Base-by-base conservation (phyloP, 2,113 vertebrate genomes). In the Nothocercus nigrocapillus region DNA sequence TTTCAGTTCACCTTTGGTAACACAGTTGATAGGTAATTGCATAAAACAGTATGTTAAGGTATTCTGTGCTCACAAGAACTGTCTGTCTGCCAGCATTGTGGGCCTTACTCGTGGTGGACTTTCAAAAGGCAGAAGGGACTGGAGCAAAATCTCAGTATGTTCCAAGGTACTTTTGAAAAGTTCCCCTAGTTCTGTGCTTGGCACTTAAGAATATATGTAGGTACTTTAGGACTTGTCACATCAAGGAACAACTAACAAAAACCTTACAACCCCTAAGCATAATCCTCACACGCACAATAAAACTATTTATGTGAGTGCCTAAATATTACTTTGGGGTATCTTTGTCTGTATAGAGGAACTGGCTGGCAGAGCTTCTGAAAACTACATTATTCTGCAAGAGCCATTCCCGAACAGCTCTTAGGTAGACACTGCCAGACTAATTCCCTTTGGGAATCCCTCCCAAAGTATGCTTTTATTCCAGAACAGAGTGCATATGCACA, bases 381-480 rank as follows among this genome's bases (percentile, higher is more conserved):
- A 85, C 40, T 1, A 3, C n/a, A 68, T 94, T 96, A 69, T 95
- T 94, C 85, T 0, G 0, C 87, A 76, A 94, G 91, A 94, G 40
- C 63, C 82, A 36, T 79, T 94, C 87, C 82, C 92, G 81, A 89
- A 54, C 63, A 85, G 81, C 87, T 87, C 80, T 95, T 84, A 82
- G 69, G 42, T 83, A 88, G 76, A 53, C 40, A 79, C 68, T 27
- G 44, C 59, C 84, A 38, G 20, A 49, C 45, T 64, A 69, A 90
- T 92, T 69, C 86, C 0, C n/a, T n/a, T n/a, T n/a, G n/a, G n/a
- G 0, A 90, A 85, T 93, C 74, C 77, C 83, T 69, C 62, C 58
- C 38, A 44, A 92, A 84, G 73, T 74, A 64, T 17, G 32, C 56
- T 95, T 87, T 92, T 73, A 69, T 84, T 94, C 82, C 47, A 8